Evolutionary conservation across 2,113 vertebrate species (phyloP).

Genomic region (Cacatua alba): DNA sequence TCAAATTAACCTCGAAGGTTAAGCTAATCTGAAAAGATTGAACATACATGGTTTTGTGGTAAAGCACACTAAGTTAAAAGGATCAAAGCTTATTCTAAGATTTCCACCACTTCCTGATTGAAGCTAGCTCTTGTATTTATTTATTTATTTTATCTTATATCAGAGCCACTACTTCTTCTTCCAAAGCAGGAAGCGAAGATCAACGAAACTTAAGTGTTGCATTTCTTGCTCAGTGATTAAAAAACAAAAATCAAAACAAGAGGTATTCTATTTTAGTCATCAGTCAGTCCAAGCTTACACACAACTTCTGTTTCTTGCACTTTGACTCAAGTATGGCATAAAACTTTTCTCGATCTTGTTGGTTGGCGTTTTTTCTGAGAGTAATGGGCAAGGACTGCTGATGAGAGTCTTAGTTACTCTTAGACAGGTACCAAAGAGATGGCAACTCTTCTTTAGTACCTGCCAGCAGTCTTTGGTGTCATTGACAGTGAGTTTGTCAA

Average conservation of each 20-base stretch:
- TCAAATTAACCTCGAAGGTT: constrained; percentile 32
- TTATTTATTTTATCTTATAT: neutral
- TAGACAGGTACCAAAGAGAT: neutral
- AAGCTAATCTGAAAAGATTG: neutral
- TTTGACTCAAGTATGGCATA: neutral
- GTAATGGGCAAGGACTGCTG: neutral
- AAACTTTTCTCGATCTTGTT: neutral
- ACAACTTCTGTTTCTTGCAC: neutral
- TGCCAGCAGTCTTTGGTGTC: neutral
- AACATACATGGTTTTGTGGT: neutral
- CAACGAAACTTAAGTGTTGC: neutral
- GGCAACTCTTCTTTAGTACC: neutral
- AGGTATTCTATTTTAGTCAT: neutral
- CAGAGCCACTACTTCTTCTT: neutral
- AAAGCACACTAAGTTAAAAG: neutral
- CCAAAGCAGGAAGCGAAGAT: neutral
- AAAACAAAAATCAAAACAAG: neutral
- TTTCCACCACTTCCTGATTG: constrained; percentile 20
- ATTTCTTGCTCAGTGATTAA: neutral
- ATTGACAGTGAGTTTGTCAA: neutral
- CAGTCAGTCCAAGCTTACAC: neutral
- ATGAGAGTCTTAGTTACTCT: neutral
- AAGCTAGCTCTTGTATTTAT: neutral
- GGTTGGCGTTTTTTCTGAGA: neutral
- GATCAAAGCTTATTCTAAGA: neutral